Conservation (phyloP, 2,797 vertebrate genomes). For the Acanthurus leucopareius region DNA sequence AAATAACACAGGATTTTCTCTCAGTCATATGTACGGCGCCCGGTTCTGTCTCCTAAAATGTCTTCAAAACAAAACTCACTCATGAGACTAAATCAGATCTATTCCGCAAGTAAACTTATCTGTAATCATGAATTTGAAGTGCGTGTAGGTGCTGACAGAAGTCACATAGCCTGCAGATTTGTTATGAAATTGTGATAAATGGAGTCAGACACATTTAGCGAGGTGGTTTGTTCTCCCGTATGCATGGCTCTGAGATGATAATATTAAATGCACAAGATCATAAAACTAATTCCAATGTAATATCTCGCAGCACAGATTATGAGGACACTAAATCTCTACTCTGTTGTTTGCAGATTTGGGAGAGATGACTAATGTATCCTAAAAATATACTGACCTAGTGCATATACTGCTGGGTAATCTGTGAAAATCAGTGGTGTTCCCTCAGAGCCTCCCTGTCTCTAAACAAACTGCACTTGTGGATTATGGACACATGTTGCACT, state of each 20-base stretch:
- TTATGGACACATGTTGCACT: constrained; percentile 53
- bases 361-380: constrained; percentile 40
- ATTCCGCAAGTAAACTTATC: constrained; percentile 31
- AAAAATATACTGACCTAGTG: constrained; percentile 34
- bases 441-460: constrained; percentile 14
- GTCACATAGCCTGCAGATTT: constrained; percentile 4
- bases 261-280: constrained; percentile 43
- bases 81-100: constrained; percentile 30
- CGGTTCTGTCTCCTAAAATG: constrained; percentile 26
- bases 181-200: constrained; percentile 17
- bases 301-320: constrained; percentile 55
- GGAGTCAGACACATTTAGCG: constrained; percentile 25
- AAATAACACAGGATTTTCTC: constrained; percentile 61
- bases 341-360: constrained; percentile 34
- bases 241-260: constrained; percentile 35
- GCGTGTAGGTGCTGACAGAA: constrained; percentile 23
- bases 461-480: constrained; percentile 39
- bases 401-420: constrained; percentile 24
- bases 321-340: constrained; percentile 37
- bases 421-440: constrained; percentile 36
- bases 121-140: constrained; percentile 13
- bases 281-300: constrained; percentile 41
- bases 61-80: constrained; percentile 23
- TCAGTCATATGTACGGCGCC: constrained; percentile 18
- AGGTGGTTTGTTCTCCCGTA: constrained; percentile 16